Base-by-base conservation (phyloP, 2,888 invertebrate species). In the Sphaerophoria rueppellii region DNA sequence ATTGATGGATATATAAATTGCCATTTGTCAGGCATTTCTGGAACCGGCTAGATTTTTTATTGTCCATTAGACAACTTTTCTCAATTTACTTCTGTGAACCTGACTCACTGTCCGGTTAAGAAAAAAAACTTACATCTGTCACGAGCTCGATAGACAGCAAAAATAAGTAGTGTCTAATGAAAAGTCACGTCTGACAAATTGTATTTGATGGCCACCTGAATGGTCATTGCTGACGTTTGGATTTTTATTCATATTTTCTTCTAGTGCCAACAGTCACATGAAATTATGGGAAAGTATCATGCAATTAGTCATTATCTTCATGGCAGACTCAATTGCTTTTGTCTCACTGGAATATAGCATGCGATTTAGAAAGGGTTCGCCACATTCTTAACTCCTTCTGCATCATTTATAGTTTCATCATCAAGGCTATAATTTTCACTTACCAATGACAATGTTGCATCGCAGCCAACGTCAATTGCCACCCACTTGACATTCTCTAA, bases 251-350 rank as follows among this genome's bases (percentile, higher is more conserved):
- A 24, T 24, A 24, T 24, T 40, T 40, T 40, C 37, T 58, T 57
- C 6, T 16, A 37, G 37, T 16, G 40, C 40, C 4, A 58, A 58
- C 35, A 40, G 35, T 58, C 37, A 58, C 37, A 35, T n/a, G 35
- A 57, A 55, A 34, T 4, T 4, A 9, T 14, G 11, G 5, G 11
- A 35, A 16, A 37, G 11, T 16, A 5, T 40, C 40, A 7, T 9
- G 11, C 14, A 55, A 57, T 58, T 58, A 58, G 58, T 58, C 58
- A 58, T 58, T 58, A 37, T 37, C 58, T 40, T 40, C 40, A 7
- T 2, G 24, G 24, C 24, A 24, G 24, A 24, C 24, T 24, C 24
- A 24, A 24, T 24, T 1, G 24, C 40, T 40, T 9, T 40, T 40
- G 40, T 40, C 6, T 24, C 40, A 40, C 4, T 40, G 40, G 9